Evolutionary conservation across 2,888 invertebrate genomes (phyloP), one percentile per base, ranked within the genome.

Genomic region (Drosophila leonis): DNA sequence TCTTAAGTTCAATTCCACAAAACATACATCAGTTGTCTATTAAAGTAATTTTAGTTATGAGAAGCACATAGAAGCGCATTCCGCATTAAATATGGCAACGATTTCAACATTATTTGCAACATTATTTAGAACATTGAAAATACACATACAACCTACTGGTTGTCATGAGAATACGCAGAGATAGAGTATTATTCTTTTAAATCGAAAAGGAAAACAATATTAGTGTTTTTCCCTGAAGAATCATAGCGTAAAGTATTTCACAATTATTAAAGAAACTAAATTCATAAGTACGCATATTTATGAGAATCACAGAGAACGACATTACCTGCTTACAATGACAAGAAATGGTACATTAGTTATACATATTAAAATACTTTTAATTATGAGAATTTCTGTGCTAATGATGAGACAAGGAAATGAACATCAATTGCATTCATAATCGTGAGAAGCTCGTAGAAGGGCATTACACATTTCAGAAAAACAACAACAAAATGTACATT

Each of bases 1-100:
- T n/a, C n/a, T n/a, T n/a, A n/a, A n/a, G n/a, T n/a, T n/a, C n/a
- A 6, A n/a, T 48, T 9, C 4, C 9, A n/a, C 8, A 9, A 24
- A 24, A 20, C 6, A 20, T 5, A 13, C 4, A 33, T 7, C 1
- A 35, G 20, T 0, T 24, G 9, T 46, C 15, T 2, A 15, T 4
- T 1, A 44, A 46, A 15, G 4, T 18, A 18, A 7, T 39, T 18
- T 2, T 27, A 37, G 3, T 39, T 4, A 18, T 54, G 29, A 54
- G n/a, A 39, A 54, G 13, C 54, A 12, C 27, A 54, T 37, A 54
- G 37, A 37, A 37, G 35, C 6, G n/a, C 29, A 49, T 31, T 31
- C 1, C 0, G 5, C 29, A 8, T 7, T 13, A 8, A 24, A 27
- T 46, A 46, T 8, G 27, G 1, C 29, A 7, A 8, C 29, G 29